phyloP scores from a whole-genome alignment of 2,113 vertebrate genomes.

The Seriola quinqueradiata region DNA sequence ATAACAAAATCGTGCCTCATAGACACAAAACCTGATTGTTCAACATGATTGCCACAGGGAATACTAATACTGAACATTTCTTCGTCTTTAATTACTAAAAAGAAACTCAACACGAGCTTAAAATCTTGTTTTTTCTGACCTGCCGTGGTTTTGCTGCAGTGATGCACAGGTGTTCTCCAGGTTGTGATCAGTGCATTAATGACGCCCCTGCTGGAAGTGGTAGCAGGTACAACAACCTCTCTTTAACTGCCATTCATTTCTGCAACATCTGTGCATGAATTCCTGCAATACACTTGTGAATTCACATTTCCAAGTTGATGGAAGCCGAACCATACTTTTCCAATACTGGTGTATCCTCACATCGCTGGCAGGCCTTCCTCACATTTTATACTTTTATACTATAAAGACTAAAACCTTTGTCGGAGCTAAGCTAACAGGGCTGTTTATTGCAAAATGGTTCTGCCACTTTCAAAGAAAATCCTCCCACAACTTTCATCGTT shows the following conservation, averaged over 20 bases:
- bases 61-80: not conserved
- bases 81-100: not conserved
- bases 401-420: not conserved
- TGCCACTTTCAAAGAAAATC: not conserved
- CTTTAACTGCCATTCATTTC: not conserved
- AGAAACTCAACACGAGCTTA: not conserved
- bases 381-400: too few species aligned
- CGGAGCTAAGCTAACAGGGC: not conserved
- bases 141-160: not conserved
- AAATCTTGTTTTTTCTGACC: too few species aligned
- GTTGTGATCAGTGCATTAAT: not conserved
- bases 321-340: not conserved
- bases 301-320: not conserved
- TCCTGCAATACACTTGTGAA: not conserved
- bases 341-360: not conserved
- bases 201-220: not conserved
- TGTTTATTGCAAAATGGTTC: not conserved
- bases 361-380: too few species aligned
- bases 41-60: not conserved
- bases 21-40: not conserved
- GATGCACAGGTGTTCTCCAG: not conserved
- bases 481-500: not conserved
- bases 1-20: not conserved
- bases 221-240: not conserved
- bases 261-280: not conserved